A percentile compares a stretch with the other conserved stretches of the same genome.
Evolutionary conservation across 2,797 vertebrate genomes (phyloP).

Genomic region (Periophthalmus magnuspinnatus): DNA sequence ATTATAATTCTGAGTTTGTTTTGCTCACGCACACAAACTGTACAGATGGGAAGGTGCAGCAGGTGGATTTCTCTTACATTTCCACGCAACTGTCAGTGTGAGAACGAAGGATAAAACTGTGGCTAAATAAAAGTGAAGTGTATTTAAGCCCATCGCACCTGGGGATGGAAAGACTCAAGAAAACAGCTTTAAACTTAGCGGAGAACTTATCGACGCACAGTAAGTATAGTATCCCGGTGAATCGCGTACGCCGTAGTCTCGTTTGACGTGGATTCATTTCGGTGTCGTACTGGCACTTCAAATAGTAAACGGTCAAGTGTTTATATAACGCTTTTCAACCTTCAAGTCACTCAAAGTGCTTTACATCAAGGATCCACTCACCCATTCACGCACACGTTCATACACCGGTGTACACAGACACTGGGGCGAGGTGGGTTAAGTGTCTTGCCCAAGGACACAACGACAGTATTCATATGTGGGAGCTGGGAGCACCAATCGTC

Average conservation of each 20-base stretch:
- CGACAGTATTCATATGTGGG: too few relatives aligned
- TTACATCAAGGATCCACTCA: too few relatives aligned
- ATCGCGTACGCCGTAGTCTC: not conserved
- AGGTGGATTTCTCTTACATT: conserved; percentile 13
- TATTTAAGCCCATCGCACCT: not conserved
- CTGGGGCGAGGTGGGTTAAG: too few relatives aligned
- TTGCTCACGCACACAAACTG: conserved; percentile 28
- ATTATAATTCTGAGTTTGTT: conserved; percentile 53
- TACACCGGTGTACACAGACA: too few relatives aligned
- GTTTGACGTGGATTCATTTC: not conserved
- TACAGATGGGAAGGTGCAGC: conserved; percentile 47
- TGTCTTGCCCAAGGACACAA: too few relatives aligned
- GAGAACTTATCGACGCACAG: not conserved
- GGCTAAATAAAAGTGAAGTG: conserved; percentile 6
- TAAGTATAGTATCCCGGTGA: not conserved
- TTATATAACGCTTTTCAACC: too few relatives aligned
- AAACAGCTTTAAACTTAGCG: not conserved
- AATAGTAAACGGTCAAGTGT: not conserved
- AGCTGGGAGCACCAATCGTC: too few relatives aligned
- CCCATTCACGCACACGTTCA: too few relatives aligned
- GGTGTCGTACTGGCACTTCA: not conserved
- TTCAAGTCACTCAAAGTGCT: too few relatives aligned
- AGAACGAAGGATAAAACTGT: conserved; percentile 6
- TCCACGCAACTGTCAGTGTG: conserved; percentile 12
- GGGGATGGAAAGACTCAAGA: conserved; percentile 4